Evolutionary conservation across 2,113 vertebrate genomes (phyloP), one percentile per base, ranked within the genome.

Genomic region (Eretmochelys imbricata): DNA sequence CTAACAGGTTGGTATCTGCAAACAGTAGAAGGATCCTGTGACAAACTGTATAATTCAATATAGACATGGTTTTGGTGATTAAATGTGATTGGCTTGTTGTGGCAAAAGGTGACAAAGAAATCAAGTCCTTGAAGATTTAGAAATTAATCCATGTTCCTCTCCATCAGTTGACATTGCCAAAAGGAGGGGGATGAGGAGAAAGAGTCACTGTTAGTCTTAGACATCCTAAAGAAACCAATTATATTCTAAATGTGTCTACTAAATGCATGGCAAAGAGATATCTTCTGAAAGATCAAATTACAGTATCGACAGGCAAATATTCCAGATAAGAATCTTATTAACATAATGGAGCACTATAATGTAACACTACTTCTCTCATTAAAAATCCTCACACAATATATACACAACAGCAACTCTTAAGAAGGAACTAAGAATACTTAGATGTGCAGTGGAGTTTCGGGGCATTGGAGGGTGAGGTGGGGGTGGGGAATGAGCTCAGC

Each of bases 361-460:
- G 42, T 76, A 76, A 76, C 22, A 46, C 16, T 69, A 69, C 38
- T 25, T 76, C 42, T 46, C 27, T 31, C 27, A 46, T 20, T 35
- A 29, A 48, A 59, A 59, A 31, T 62, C 42, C 17, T 69, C 65
- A 48, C 7, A 14, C 72, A 76, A 76, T 25, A 27, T 27, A 46
- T 46, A 42, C 14, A 55, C 19, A 86, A 19, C 2, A 42, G 8
- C 49, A 83, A 10, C 11, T 72, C 38, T 91, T n/a, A 24, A 51
- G 22, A 2, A 90, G 10, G 6, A 85, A 76, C 8, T 78, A 89
- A 1, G 6, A 85, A 62, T 4, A 2, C 0, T 38, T 72, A 51
- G 17, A 38, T 16, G 2, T 1, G 2, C n/a, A 86, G 10, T 2
- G 80, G 2, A 1, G 25, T 29, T 42, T 57, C 2, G 46, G 62